Base-by-base conservation (phyloP, 2,113 vertebrate genomes). In the Isichthys henryi region DNA sequence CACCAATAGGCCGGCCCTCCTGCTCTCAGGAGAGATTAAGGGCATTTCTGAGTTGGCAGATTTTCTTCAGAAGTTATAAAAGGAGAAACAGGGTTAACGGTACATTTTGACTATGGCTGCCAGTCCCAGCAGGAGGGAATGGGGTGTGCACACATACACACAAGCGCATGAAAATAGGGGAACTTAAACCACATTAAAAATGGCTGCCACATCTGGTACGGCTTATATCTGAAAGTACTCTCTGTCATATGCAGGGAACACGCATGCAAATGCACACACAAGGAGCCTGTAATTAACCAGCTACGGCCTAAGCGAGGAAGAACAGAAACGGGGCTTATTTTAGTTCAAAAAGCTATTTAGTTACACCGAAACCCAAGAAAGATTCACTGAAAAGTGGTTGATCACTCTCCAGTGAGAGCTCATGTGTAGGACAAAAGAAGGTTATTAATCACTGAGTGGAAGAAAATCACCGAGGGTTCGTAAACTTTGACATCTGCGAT, bases 191-290 rank as follows among this genome's bases (percentile, higher is more conserved):
- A 88, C 45, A 31, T 31, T 45, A 50, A 80, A 88, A 77, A 88
- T 88, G 88, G 66, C 66, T 50, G 31, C 87, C 88, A 77, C 88
- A 88, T 88, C 88, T 88, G 88, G 88, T 88, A 88, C 17, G 48
- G 62, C 48, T 88, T 88, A 88, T 88, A 88, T 70, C 66, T 43
- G 58, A 66, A 77, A 31, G 62, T 87, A 49, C 66, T 70, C 88
- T 35, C 88, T 35, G 45, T 88, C 66, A 50, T 77, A 45, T 88
- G 88, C 88, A 77, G 11, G 66, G 21, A 35, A 50, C 62, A 50
- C 48, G 48, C 43, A 88, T 23, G 49, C 46, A 88, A 13, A 88
- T 5, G 46, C 56, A 88, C 56, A 62, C 87, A 88, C 21, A 52
- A 56, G 21, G 10, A 88, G 87, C 3, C 62, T 77, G 66, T 35